Evolutionary conservation across 2,797 vertebrate species (phyloP).

Genomic region (Adelosebastes latens): DNA sequence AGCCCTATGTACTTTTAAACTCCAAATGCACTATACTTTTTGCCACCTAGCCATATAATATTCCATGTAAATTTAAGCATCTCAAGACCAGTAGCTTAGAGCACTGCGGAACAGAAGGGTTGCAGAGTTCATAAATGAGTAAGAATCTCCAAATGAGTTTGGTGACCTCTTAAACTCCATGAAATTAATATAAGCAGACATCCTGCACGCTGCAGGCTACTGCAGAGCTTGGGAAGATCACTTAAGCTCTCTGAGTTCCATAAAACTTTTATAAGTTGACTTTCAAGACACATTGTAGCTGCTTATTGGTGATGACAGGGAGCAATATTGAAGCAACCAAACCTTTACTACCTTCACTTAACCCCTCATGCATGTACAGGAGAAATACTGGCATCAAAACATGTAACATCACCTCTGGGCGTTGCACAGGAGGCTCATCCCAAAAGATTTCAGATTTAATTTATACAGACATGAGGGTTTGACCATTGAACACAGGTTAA

Average conservation of each 20-base stretch:
- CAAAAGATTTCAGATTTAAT: slow-evolving; percentile 44
- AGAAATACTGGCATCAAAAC: slow-evolving; percentile 82
- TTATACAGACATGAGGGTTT: background rate
- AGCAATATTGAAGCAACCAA: slow-evolving; percentile 86
- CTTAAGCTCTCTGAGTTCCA: slow-evolving; percentile 93
- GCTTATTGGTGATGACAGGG: slow-evolving; percentile 89
- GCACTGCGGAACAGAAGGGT: slow-evolving; percentile 80
- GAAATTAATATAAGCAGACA: slow-evolving; percentile 99
- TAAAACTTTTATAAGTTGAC: slow-evolving; percentile 96
- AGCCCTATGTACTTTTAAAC: slow-evolving; percentile 63
- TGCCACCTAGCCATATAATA: slow-evolving; percentile 70
- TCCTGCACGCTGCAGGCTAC: slow-evolving; percentile 86
- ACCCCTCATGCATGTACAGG: slow-evolving; percentile 83
- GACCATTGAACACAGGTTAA: background rate
- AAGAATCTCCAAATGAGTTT: slow-evolving; percentile 92
- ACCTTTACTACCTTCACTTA: slow-evolving; percentile 86
- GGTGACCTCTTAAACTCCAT: slow-evolving; percentile 96
- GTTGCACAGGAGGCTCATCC: slow-evolving; percentile 78
- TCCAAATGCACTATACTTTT: slow-evolving; percentile 67
- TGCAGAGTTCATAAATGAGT: slow-evolving; percentile 93
- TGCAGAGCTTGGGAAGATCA: slow-evolving; percentile 88
- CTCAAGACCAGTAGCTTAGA: slow-evolving; percentile 81
- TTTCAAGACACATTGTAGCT: slow-evolving; percentile 90
- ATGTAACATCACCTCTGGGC: slow-evolving; percentile 80
- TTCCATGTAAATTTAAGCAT: slow-evolving; percentile 82